A percentile compares a stretch with the other conserved stretches of the same genome.
Evolutionary conservation across 1,140 invertebrate genomes (phyloP).

Genomic region (Aphelenchoides besseyi): DNA sequence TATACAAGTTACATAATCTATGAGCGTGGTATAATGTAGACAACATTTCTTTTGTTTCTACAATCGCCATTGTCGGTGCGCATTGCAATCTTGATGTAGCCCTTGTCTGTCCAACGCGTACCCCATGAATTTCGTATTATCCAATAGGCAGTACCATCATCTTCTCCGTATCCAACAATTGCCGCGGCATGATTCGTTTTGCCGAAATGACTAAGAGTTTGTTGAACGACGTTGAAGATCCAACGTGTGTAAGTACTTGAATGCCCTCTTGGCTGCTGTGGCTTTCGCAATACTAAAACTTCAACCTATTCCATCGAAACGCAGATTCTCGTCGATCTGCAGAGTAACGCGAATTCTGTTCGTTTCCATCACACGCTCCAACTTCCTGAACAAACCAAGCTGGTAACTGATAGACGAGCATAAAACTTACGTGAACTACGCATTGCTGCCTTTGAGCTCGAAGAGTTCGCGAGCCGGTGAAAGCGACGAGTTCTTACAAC

Average conservation of each 20-base stretch:
- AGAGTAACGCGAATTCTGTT: constrained; percentile 78
- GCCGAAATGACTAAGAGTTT: background rate
- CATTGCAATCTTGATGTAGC: no score
- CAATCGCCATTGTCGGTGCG: no score
- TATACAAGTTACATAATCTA: no score
- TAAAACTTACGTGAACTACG: constrained; percentile 78
- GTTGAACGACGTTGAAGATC: constrained; percentile 24
- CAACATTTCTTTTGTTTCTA: no score
- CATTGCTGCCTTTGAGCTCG: constrained; percentile 93
- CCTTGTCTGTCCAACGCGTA: no score
- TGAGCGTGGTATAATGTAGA: no score
- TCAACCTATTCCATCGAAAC: constrained; percentile 92
- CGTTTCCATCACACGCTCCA: constrained; percentile 76
- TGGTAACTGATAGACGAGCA: background rate
- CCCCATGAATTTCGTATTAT: no score
- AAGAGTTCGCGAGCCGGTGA: constrained; percentile 92
- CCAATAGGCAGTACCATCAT: no score
- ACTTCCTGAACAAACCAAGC: constrained; percentile 69
- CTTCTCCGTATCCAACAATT: no score
- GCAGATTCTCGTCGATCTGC: constrained; percentile 91
- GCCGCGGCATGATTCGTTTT: background rate
- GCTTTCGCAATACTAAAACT: constrained; percentile 98
- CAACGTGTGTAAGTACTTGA: constrained; percentile 64
- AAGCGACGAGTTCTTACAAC: constrained; percentile 92
- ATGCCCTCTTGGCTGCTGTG: constrained; percentile 92